Evolutionary conservation across 2,797 vertebrate genomes (phyloP).

Genomic region (Cossypha dichroa): DNA sequence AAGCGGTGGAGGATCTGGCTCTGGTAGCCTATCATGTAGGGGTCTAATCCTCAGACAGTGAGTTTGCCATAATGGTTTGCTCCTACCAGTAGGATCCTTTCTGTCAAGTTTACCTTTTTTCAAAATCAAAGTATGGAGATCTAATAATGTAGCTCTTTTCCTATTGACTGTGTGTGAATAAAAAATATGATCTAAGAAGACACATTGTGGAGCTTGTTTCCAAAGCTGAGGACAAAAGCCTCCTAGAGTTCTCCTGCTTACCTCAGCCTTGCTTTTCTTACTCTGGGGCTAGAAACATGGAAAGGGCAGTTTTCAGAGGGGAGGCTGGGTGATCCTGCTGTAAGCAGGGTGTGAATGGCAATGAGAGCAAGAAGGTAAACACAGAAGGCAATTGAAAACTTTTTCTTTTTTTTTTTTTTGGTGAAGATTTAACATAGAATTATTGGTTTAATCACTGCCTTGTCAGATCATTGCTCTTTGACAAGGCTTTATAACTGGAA

Average conservation of each 20-base stretch:
- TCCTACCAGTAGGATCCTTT: background rate
- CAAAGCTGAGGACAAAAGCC: background rate
- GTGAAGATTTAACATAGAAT: background rate
- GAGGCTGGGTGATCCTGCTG: background rate
- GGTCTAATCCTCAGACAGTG: background rate
- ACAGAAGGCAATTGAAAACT: background rate
- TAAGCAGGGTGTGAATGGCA: background rate
- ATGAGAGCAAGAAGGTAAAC: background rate
- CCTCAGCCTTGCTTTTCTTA: background rate
- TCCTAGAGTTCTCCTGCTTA: background rate
- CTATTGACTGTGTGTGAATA: background rate
- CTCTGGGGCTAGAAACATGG: background rate
- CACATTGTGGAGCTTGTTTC: background rate
- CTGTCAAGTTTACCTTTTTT: background rate
- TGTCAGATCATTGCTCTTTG: background rate
- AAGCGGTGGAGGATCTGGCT: background rate
- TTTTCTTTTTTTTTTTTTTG: background rate
- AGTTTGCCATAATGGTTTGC: background rate
- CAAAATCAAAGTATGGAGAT: background rate
- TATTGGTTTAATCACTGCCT: background rate
- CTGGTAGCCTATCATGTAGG: background rate
- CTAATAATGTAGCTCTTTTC: fast-evolving
- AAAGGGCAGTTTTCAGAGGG: background rate
- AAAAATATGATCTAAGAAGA: background rate
- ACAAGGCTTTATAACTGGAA: background rate